Evolutionary conservation across 2,113 vertebrate genomes (phyloP).

Genomic region (Mionectes macconnelli): DNA sequence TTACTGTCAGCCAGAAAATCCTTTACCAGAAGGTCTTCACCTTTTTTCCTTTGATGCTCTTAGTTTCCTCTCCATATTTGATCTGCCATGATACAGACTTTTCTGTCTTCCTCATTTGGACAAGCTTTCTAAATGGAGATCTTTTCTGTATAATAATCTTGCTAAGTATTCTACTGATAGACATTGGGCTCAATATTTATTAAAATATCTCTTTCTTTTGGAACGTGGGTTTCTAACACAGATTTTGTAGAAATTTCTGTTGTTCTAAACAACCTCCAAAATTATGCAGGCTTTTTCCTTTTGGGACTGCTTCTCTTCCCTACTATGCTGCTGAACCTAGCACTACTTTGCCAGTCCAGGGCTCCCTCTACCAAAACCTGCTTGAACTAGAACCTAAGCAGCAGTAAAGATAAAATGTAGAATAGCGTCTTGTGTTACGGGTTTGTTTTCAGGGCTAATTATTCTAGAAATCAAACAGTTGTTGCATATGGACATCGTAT

Average conservation of each 20-base stretch:
- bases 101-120: neutral
- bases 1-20: neutral
- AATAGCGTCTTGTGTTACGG: neutral
- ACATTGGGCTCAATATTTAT: neutral
- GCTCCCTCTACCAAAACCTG: neutral
- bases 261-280: neutral
- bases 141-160: neutral
- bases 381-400: neutral
- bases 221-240: neutral
- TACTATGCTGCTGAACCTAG: neutral
- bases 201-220: neutral
- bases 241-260: neutral
- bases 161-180: neutral
- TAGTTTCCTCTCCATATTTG: neutral
- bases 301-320: neutral
- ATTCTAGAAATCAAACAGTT: neutral
- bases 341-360: neutral
- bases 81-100: neutral
- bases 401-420: neutral
- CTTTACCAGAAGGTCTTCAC: neutral
- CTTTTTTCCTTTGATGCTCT: neutral
- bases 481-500: neutral
- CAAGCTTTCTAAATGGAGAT: neutral
- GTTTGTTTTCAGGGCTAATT: neutral
- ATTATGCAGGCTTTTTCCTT: neutral